Percentiles rank a stretch among this genome's conserved stretches.
Evolutionary conservation across 2,797 vertebrate species (phyloP).

Genomic region (Sebastes hubbsi): DNA sequence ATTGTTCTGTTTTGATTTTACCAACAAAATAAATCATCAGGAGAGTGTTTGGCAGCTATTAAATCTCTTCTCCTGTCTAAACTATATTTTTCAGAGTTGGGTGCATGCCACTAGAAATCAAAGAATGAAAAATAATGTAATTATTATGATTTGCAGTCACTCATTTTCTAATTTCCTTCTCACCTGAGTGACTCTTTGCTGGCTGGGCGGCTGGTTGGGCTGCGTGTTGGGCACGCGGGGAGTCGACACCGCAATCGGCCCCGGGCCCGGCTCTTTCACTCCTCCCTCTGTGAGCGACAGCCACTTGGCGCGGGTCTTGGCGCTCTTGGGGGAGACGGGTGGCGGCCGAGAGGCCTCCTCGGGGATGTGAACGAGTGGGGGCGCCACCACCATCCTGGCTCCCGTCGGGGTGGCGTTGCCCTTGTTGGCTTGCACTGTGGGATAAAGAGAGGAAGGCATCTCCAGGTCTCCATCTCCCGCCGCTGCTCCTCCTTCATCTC

Average conservation of each 20-base stretch:
- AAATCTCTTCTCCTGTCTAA: slow-evolving; percentile 14
- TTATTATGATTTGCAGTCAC: neutral
- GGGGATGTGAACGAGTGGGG: slow-evolving; percentile 88
- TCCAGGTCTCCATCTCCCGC: slow-evolving; percentile 60
- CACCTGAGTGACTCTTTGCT: slow-evolving; percentile 90
- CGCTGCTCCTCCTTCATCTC: slow-evolving; percentile 63
- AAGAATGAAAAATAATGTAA: slow-evolving; percentile 1
- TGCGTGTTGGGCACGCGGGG: slow-evolving; percentile 75
- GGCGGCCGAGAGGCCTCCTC: slow-evolving; percentile 87
- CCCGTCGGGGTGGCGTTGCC: slow-evolving; percentile 61
- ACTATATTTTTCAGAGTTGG: slow-evolving; percentile 20
- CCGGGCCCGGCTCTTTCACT: slow-evolving; percentile 68
- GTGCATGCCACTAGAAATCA: slow-evolving; percentile 18
- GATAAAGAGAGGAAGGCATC: slow-evolving; percentile 89
- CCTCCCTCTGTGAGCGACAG: slow-evolving; percentile 91
- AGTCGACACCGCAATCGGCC: slow-evolving; percentile 77
- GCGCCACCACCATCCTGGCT: slow-evolving; percentile 85
- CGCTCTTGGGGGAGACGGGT: slow-evolving; percentile 84
- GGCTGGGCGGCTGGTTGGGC: slow-evolving; percentile 79
- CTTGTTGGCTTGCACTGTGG: slow-evolving; percentile 89
- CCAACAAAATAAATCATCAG: slow-evolving; percentile 41
- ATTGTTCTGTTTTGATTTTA: slow-evolving; percentile 38
- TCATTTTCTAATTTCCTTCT: slow-evolving; percentile 10
- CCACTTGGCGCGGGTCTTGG: slow-evolving; percentile 94
- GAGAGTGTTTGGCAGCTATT: slow-evolving; percentile 28